Conservation (phyloP, 1,140 invertebrate genomes). For the Drosophila nasuta region DNA sequence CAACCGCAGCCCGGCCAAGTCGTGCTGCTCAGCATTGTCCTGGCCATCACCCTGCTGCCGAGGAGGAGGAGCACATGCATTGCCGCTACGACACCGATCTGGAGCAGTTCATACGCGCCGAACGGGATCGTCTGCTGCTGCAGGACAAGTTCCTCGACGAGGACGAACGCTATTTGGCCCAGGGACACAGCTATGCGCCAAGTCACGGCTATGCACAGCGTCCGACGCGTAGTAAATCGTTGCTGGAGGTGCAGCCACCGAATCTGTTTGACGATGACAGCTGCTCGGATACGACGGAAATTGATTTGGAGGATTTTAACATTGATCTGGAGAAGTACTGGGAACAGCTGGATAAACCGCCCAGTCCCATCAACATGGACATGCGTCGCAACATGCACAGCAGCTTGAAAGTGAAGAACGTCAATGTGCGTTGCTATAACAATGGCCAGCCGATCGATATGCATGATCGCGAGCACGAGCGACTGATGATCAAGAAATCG, state of each 20-base stretch:
- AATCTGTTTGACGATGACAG: constrained; percentile 82
- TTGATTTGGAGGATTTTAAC: constrained; percentile 84
- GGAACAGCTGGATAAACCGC: constrained; percentile 83
- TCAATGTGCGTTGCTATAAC: constrained; percentile 82
- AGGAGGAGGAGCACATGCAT: constrained; percentile 82
- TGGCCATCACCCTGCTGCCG: constrained; percentile 79
- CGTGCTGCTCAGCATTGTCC: constrained; percentile 57
- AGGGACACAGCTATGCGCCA: constrained; percentile 32
- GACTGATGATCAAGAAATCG: constrained; percentile 82
- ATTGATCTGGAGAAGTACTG: constrained; percentile 84
- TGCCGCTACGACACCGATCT: constrained; percentile 83
- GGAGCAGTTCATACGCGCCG: constrained; percentile 81
- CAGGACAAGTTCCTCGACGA: constrained; percentile 84
- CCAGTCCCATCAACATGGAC: constrained; percentile 82
- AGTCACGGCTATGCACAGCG: constrained; percentile 50
- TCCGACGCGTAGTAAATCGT: constrained; percentile 76
- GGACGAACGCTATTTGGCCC: constrained; percentile 76
- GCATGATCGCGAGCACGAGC: constrained; percentile 82
- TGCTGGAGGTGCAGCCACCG: constrained; percentile 80
- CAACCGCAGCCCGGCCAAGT: constrained; percentile 22
- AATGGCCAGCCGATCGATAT: constrained; percentile 83
- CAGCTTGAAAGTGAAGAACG: constrained; percentile 82
- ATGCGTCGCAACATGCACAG: constrained; percentile 84
- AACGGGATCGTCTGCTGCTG: constrained; percentile 74
- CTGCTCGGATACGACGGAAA: constrained; percentile 82